A percentile compares a stretch with the other conserved stretches of the same genome.
phyloP scores from a whole-genome alignment of 2,113 vertebrate species.

The Planiliza haematocheilus region DNA sequence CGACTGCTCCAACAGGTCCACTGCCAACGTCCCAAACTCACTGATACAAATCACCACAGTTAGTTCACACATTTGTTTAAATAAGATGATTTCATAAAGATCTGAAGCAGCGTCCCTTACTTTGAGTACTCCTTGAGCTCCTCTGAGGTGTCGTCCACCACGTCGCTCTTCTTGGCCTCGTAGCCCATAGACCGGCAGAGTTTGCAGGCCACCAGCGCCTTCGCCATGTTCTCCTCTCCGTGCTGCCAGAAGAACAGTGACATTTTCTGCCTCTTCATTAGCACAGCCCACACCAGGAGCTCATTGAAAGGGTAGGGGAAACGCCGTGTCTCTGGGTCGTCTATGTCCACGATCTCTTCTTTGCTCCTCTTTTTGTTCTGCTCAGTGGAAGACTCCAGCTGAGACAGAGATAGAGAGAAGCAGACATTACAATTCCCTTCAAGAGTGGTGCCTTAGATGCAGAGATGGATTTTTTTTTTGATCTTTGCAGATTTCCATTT shows the following conservation, averaged over 20 bases:
- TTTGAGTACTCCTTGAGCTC: conserved; percentile 96
- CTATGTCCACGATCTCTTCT: conserved; percentile 98
- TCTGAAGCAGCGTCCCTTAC: conserved; percentile 74
- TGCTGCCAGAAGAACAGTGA: conserved; percentile 99
- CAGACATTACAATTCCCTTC: not conserved
- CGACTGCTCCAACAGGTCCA: conserved; percentile 96
- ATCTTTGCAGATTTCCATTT: not conserved
- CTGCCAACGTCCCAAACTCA: conserved; percentile 95
- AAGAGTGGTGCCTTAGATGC: not conserved
- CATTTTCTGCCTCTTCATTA: conserved; percentile 99
- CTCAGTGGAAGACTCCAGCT: conserved; percentile 83
- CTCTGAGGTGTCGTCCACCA: conserved; percentile 97
- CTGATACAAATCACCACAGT: conserved; percentile 73
- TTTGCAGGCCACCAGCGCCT: conserved; percentile 97
- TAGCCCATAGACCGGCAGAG: conserved; percentile 96
- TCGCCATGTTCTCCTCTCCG: conserved; percentile 98
- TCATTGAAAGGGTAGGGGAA: conserved; percentile 99
- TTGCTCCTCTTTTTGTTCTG: conserved; percentile 96
- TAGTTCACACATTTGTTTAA: not conserved
- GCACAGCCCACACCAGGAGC: conserved; percentile 95
- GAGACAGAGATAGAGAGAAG: not conserved
- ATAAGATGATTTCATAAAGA: not conserved
- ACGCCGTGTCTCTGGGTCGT: conserved; percentile 94
- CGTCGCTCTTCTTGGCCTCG: conserved; percentile 97
- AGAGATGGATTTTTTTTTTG: not conserved